Evolutionary conservation across 2,888 invertebrate genomes (phyloP).

Genomic region (Torymus texanus): DNA sequence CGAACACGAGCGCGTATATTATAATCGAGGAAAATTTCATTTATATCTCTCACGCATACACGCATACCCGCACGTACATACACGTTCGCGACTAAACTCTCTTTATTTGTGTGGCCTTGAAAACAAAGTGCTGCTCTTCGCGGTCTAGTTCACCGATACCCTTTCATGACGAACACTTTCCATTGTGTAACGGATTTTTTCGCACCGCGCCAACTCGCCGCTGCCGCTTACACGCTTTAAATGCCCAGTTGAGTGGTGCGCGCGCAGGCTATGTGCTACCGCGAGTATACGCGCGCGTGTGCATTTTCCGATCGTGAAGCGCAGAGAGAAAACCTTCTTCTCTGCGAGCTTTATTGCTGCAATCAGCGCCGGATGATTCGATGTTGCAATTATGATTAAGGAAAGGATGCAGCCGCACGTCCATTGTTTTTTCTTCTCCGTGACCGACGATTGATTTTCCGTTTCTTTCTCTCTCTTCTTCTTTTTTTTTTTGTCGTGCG

Average conservation of each 20-base stretch:
- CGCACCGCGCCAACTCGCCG: constrained; percentile 40
- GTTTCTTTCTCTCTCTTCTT: no score
- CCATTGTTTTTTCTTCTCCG: not conserved
- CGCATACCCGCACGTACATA: not conserved
- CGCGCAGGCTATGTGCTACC: constrained; percentile 21
- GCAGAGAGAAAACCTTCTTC: constrained; percentile 20
- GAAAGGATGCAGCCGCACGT: not conserved
- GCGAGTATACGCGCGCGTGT: constrained; percentile 12
- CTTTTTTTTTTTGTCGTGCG: no score
- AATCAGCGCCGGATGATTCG: constrained; percentile 18
- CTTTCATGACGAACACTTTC: constrained; percentile 73
- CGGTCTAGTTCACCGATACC: constrained; percentile 73
- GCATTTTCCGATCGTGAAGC: constrained; percentile 11
- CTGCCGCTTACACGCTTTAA: constrained; percentile 38
- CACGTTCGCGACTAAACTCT: constrained; percentile 11
- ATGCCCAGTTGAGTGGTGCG: not conserved
- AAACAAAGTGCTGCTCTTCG: constrained; percentile 62
- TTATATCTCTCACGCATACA: not conserved
- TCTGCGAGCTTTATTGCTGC: constrained; percentile 22
- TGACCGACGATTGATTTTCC: no score
- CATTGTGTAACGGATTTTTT: constrained; percentile 73
- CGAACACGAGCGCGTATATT: not conserved
- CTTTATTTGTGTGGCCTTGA: constrained; percentile 51
- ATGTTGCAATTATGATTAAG: constrained; percentile 23
- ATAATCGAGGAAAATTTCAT: no score